A percentile compares a stretch with the other conserved stretches of the same genome.
phyloP scores from a whole-genome alignment of 2,113 vertebrate species.

The Oenanthe melanoleuca region DNA sequence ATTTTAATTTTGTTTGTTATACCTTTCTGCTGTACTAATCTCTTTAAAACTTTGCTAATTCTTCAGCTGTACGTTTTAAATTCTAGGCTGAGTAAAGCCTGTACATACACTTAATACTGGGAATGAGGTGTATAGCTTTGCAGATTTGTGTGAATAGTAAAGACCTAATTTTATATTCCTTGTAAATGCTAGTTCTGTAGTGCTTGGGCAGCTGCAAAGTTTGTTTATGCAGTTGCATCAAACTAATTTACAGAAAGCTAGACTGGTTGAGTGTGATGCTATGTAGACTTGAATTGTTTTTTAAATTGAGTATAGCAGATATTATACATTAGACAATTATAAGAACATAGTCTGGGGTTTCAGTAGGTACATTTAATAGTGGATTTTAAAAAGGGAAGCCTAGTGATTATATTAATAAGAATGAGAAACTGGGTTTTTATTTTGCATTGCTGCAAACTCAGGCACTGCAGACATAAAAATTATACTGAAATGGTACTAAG shows the following conservation, averaged over 20 bases:
- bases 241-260: background rate
- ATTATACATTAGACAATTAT: background rate
- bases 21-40: background rate
- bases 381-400: background rate
- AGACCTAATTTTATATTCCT: background rate
- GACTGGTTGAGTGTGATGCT: background rate
- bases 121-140: background rate
- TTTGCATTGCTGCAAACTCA: background rate
- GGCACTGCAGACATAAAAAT: background rate
- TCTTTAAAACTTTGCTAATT: background rate
- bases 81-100: background rate
- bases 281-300: background rate
- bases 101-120: background rate
- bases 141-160: background rate
- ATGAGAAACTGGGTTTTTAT: background rate
- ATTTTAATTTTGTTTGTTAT: background rate
- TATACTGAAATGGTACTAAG: background rate
- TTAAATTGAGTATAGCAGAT: background rate
- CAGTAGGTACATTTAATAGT: background rate
- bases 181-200: background rate
- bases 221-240: background rate
- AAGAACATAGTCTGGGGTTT: background rate
- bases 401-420: background rate
- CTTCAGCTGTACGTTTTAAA: background rate
- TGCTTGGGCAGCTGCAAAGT: background rate